phyloP scores from a whole-genome alignment of 2,888 invertebrate species.

The Nasonovia ribisnigri region DNA sequence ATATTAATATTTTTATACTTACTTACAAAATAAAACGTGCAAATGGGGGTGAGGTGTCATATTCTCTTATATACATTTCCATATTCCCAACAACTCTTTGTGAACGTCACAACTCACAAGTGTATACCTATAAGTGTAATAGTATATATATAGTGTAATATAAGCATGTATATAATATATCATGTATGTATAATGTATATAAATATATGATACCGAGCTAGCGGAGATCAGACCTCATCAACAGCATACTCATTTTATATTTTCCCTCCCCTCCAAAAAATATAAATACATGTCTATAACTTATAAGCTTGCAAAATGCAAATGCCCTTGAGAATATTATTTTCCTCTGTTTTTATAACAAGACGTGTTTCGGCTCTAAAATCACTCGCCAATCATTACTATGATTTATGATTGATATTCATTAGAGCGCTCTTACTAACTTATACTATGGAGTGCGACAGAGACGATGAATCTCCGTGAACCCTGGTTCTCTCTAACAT shows the following conservation, averaged over 20 bases:
- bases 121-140: too few relatives aligned
- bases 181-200: not conserved
- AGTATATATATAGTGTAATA: too few relatives aligned
- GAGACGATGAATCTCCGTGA: not conserved
- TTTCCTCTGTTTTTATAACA: not conserved
- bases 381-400: not conserved
- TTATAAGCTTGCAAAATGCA: not conserved
- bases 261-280: not conserved
- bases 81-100: not conserved
- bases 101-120: too few relatives aligned
- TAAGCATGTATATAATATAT: not conserved
- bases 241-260: not conserved
- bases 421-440: not conserved
- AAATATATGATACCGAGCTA: not conserved
- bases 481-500: not conserved
- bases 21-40: not conserved
- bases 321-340: not conserved
- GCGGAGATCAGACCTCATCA: not conserved
- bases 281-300: not conserved
- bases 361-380: not conserved
- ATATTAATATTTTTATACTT: not conserved
- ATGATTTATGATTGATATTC: constrained; percentile 5
- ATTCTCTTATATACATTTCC: not conserved
- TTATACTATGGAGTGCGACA: not conserved
- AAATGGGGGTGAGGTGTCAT: not conserved